These are phyloP conservation scores for Candidula unifasciata DNA, from an alignment of 2,888 invertebrate species.

Conservation along the genomic window DNA sequence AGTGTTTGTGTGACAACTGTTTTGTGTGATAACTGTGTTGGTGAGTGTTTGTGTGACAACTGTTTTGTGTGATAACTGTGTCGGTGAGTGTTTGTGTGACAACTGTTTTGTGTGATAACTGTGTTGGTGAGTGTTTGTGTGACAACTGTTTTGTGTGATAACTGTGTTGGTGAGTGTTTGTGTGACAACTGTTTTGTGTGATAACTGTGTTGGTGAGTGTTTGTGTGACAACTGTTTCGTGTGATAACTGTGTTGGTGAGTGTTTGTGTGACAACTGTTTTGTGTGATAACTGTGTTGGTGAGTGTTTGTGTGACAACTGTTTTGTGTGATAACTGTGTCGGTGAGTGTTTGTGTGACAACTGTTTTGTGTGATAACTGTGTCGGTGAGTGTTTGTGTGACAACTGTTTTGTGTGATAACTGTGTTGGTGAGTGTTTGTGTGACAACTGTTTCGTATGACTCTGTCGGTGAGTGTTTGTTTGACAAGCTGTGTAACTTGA, in stretches of 20 bases:
- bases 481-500: too few species aligned
- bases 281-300: slow-evolving; percentile 99
- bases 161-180: slow-evolving; percentile 92
- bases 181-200: slow-evolving; percentile 93
- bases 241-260: slow-evolving; percentile 99
- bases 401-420: slow-evolving; percentile 98
- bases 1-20: slow-evolving; percentile 78
- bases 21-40: slow-evolving; percentile 99
- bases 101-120: slow-evolving; percentile 99
- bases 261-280: slow-evolving; percentile 78
- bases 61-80: slow-evolving; percentile 99
- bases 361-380: slow-evolving; percentile 99
- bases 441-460: slow-evolving; percentile 99
- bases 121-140: slow-evolving; percentile 88
- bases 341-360: slow-evolving; percentile 84
- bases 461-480: slow-evolving; percentile 91
- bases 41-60: slow-evolving; percentile 82
- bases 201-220: slow-evolving; percentile 96
- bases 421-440: slow-evolving; percentile 97
- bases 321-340: slow-evolving; percentile 99
- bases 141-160: slow-evolving; percentile 98
- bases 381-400: slow-evolving; percentile 86
- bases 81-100: slow-evolving; percentile 85
- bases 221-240: slow-evolving; percentile 84
- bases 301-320: slow-evolving; percentile 79